Base-by-base conservation (phyloP, 2,797 vertebrate genomes). In the Sciurus carolinensis region DNA sequence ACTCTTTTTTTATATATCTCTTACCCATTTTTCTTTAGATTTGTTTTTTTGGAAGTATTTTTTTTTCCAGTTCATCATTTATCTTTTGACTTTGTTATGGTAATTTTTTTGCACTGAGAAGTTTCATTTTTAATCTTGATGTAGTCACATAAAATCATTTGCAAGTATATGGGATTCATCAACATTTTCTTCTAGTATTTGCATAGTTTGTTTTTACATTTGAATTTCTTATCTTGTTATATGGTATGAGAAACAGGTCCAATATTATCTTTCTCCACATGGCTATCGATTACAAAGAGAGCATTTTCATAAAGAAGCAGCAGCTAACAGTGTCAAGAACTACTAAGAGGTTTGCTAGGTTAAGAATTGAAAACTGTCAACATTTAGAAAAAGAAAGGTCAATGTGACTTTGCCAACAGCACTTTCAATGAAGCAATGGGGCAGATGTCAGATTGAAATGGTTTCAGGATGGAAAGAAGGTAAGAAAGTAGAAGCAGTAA, bases 61-160 rank as follows among this genome's bases (percentile, higher is more conserved):
- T n/a, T n/a, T 54, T 82, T n/a, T 30, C 30, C 30, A 67, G 28
- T 66, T 66, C 22, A 26, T 66, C 28, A 66, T 66, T 66, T 67
- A 33, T 67, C 59, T 66, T 92, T 92, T 36, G 47, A 39, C 15
- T 47, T 94, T 92, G 39, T 77, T 76, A 76, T 87, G 9, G 42
- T 66, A 22, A 67, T 42, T 52, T 81, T 77, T 52, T 87, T 93
- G 85, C 52, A 7, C 75, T 54, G 22, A 59, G 67, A 54, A 54
- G 20, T 33, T 67, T 67, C 28, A 67, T 73, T 76, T 92, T 76
- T 36, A 67, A 67, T 67, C 7, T 89, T 67, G 67, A 57, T 66
- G 36, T 83, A 83, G 39, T 89, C 39, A 67, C 13, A 67, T 57
- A 59, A 83, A 88, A 76, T 83, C 57, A 10, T 33, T 94, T 83